A percentile compares a stretch with the other conserved stretches of the same genome.
These are phyloP conservation scores for Platyrinchus mystaceus DNA, from an alignment of 2,797 vertebrate genomes.

Conservation along the genomic window DNA sequence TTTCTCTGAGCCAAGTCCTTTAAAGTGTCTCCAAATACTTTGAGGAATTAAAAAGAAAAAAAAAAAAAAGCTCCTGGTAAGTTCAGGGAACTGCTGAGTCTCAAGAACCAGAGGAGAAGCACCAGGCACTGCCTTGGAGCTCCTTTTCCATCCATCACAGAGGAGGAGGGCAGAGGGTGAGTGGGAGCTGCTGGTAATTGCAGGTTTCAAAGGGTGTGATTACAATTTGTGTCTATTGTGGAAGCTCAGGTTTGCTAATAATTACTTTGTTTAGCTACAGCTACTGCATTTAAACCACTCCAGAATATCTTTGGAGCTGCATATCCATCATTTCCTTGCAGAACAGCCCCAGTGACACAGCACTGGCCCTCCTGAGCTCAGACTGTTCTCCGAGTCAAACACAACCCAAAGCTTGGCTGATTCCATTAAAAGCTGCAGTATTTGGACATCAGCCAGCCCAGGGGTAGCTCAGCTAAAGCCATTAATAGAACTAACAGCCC, in stretches of 20 bases:
- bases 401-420: neutral
- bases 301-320: neutral
- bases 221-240: constrained; percentile 34
- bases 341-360: neutral
- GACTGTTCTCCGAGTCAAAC: neutral
- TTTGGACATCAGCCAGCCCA: neutral
- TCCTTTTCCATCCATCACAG: neutral
- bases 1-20: neutral
- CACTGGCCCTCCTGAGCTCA: neutral
- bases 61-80: neutral
- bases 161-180: neutral
- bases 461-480: neutral
- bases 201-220: constrained; percentile 29
- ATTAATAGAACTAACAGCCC: neutral
- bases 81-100: neutral
- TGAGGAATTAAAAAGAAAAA: neutral
- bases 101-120: neutral
- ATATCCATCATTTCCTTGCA: neutral
- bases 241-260: neutral
- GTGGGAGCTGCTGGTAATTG: constrained; percentile 23
- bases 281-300: neutral
- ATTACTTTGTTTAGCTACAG: constrained; percentile 3
- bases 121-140: neutral
- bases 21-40: neutral
- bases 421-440: neutral